Evolutionary conservation across 2,113 vertebrate genomes (phyloP).

Genomic region (Mellivora capensis): DNA sequence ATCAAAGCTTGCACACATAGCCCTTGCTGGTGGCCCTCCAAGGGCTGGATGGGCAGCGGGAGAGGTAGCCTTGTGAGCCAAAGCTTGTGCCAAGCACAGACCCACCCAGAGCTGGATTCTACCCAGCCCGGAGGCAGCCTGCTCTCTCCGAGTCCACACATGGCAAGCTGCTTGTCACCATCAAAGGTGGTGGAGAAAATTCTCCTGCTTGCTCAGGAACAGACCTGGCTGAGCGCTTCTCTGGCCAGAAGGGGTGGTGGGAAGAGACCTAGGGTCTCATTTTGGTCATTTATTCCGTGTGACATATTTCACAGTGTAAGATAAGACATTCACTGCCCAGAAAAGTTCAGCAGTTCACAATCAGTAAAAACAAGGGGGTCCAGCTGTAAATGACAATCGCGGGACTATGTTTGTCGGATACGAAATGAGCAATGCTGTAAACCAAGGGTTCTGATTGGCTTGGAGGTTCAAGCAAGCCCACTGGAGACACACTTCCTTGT

Average conservation of each 20-base stretch:
- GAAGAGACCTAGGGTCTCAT: slow-evolving; percentile 1
- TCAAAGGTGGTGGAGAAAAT: not conserved
- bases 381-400: slow-evolving; percentile 59
- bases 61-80: not conserved
- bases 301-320: slow-evolving; percentile 38
- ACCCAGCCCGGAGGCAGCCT: slow-evolving; percentile 1
- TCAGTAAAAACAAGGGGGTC: slow-evolving; percentile 67
- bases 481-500: not conserved
- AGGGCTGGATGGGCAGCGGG: not conserved
- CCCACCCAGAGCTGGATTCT: not conserved
- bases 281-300: slow-evolving; percentile 50
- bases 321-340: slow-evolving; percentile 58
- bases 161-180: not conserved
- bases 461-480: not conserved
- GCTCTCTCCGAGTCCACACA: not conserved
- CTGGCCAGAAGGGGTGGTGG: not conserved
- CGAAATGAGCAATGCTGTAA: slow-evolving; percentile 47
- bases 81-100: not conserved
- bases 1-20: accelerated
- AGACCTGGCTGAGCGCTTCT: not conserved
- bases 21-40: not conserved
- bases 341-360: slow-evolving; percentile 56
- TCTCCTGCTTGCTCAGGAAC: slow-evolving; percentile 44
- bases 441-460: slow-evolving; percentile 15
- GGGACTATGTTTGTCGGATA: slow-evolving; percentile 8